Percentiles rank a stretch among this genome's conserved stretches.
Conservation (phyloP, 2,113 vertebrate genomes). For the Pedionomus torquatus region DNA sequence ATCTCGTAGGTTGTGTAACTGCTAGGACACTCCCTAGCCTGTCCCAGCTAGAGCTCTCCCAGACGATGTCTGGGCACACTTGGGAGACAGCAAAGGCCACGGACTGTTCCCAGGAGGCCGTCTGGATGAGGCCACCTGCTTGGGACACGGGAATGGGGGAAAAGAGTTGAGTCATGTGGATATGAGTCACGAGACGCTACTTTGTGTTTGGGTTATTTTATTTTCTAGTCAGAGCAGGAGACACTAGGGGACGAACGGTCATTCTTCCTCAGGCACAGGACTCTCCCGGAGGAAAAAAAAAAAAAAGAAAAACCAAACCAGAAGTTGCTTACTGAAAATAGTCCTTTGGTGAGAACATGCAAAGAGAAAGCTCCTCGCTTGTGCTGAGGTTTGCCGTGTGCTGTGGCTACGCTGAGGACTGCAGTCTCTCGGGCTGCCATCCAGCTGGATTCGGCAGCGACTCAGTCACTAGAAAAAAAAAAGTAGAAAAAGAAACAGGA, state of each 20-base stretch:
- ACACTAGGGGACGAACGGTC: not conserved
- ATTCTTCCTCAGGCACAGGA: not conserved
- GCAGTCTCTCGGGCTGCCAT: not conserved
- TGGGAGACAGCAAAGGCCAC: not conserved
- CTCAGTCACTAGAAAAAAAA: constrained; percentile 50
- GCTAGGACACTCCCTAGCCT: not conserved
- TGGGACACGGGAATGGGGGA: not conserved
- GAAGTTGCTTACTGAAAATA: not conserved
- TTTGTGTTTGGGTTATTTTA: not conserved
- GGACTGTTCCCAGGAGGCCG: not conserved
- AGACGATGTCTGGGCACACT: not conserved
- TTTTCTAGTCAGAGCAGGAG: not conserved
- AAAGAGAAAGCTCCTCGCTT: not conserved
- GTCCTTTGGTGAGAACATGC: not conserved
- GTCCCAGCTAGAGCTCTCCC: not conserved
- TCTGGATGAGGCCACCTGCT: constrained; percentile 19
- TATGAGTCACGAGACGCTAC: not conserved
- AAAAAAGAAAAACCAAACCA: not conserved
- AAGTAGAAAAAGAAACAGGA: constrained; percentile 61
- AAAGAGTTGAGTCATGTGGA: not conserved
- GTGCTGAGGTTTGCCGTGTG: not conserved
- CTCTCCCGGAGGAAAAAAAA: not conserved
- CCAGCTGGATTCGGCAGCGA: constrained; percentile 30
- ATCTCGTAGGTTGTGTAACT: not conserved
- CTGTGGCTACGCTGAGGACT: not conserved